These are phyloP conservation scores for Chrysolina haemoptera DNA, from an alignment of 2,888 invertebrate genomes.

Conservation along the genomic window DNA sequence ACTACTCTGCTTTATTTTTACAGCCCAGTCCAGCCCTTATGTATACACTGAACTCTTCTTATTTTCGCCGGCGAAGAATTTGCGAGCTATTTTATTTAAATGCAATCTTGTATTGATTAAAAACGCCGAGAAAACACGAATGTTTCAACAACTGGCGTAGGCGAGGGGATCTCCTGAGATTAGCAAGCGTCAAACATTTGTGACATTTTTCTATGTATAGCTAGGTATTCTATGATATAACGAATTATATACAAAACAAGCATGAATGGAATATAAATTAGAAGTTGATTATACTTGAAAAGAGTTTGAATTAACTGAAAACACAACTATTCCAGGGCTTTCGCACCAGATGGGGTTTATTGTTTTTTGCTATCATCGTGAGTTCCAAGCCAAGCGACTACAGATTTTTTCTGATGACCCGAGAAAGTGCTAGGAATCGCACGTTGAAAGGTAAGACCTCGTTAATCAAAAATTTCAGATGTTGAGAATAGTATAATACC, in stretches of 20 bases:
- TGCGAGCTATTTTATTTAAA: conserved; percentile 65
- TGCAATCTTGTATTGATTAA: conserved; percentile 65
- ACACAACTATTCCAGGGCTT: not conserved
- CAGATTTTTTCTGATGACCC: no score
- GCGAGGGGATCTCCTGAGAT: not conserved
- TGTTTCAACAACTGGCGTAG: conserved; percentile 60
- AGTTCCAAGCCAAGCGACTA: no score
- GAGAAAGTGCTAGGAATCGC: no score
- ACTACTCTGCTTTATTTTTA: conserved; percentile 31
- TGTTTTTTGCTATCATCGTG: no score
- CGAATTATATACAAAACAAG: no score
- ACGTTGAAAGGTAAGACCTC: no score
- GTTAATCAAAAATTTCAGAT: no score
- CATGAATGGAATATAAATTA: no score
- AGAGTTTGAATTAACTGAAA: not conserved
- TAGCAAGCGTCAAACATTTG: not conserved
- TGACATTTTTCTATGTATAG: not conserved
- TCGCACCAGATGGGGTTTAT: no score
- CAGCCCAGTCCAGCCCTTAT: conserved; percentile 35
- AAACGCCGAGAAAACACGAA: conserved; percentile 63
- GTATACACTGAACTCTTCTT: conserved; percentile 49
- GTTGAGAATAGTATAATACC: no score
- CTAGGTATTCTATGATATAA: not conserved
- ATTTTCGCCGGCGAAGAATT: conserved; percentile 57
- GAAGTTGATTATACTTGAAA: no score